phyloP scores from a whole-genome alignment of 2,888 invertebrate species.

The Meta bourneti region DNA sequence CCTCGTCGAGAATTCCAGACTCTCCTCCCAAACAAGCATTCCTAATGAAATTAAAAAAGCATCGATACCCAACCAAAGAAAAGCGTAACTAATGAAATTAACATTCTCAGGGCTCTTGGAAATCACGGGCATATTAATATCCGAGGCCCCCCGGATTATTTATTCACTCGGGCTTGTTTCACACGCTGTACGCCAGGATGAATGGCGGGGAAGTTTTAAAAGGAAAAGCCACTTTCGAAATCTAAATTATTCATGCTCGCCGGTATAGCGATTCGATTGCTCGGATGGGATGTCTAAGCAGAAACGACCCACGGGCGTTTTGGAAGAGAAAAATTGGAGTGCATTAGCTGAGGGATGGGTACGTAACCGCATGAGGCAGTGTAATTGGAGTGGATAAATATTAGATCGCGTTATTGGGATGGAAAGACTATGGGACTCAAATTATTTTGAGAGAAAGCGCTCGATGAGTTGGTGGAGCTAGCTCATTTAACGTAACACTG shows the following conservation, averaged over 20 bases:
- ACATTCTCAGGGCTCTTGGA: neutral
- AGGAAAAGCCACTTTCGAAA: constrained; percentile 9
- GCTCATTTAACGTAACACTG: no score
- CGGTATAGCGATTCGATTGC: constrained; percentile 1
- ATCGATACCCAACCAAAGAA: constrained; percentile 4
- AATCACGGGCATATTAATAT: constrained; percentile 31
- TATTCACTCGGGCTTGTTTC: neutral
- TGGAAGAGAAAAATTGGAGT: neutral
- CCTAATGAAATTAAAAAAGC: constrained; percentile 35
- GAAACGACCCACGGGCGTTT: neutral
- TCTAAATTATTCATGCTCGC: constrained; percentile 15
- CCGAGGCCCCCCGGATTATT: neutral
- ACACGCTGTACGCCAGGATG: neutral
- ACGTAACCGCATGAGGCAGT: no score
- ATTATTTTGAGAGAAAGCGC: no score
- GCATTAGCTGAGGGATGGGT: no score
- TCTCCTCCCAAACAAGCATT: neutral
- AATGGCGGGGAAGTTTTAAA: constrained; percentile 10
- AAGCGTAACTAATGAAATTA: constrained; percentile 26
- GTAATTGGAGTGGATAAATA: no score
- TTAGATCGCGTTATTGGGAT: no score
- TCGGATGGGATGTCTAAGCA: neutral
- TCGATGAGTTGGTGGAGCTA: no score
- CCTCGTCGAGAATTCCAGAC: neutral
- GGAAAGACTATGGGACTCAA: no score